These are phyloP conservation scores for Palythoa grandis DNA, from an alignment of 92 coral and sea anemone species.

Conservation along the genomic window DNA sequence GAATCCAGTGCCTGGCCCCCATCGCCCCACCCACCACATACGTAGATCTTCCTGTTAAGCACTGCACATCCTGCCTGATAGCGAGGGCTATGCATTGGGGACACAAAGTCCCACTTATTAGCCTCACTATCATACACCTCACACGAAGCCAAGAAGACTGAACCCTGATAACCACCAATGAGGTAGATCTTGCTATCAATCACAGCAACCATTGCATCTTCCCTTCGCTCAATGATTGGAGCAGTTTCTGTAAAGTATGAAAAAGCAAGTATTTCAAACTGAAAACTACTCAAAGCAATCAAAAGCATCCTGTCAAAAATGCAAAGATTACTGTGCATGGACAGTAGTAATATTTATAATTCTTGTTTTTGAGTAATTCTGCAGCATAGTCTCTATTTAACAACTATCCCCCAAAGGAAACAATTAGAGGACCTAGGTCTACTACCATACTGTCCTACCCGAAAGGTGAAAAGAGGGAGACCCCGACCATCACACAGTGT, in stretches of 20 bases:
- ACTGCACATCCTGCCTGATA: constrained; percentile 96
- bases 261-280: background rate
- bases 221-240: constrained; percentile 85
- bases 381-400: no score
- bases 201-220: constrained; percentile 96
- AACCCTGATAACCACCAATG: constrained; percentile 91
- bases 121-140: constrained; percentile 84
- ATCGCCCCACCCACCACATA: constrained; percentile 98
- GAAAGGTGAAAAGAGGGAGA: no score
- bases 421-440: no score
- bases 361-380: no score
- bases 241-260: constrained; percentile 61
- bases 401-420: no score
- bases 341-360: no score
- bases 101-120: constrained; percentile 80
- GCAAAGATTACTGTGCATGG: no score
- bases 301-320: no score
- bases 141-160: constrained; percentile 85
- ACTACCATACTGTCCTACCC: no score
- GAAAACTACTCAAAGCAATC: no score
- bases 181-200: constrained; percentile 86
- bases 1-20: constrained; percentile 78
- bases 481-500: no score
- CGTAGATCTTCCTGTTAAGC: constrained; percentile 81
- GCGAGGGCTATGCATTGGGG: constrained; percentile 80